Evolutionary conservation across 2,113 vertebrate genomes (phyloP).

Genomic region (Emydocephalus ijimae): DNA sequence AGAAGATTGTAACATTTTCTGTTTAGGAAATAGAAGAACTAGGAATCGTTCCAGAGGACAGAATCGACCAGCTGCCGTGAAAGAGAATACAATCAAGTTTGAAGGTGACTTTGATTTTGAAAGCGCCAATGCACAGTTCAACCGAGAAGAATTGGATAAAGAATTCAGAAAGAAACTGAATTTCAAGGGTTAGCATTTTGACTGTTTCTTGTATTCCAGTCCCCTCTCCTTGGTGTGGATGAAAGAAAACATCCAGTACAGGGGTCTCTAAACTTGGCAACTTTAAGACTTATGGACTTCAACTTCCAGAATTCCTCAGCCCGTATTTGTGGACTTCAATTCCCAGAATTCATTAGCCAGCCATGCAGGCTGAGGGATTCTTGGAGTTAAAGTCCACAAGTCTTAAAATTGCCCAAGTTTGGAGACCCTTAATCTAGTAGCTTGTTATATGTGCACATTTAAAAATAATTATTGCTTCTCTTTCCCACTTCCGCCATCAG

Average conservation of each 20-base stretch:
- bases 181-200: conserved; percentile 77
- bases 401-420: neutral
- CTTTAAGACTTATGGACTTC: neutral
- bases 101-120: conserved; percentile 98
- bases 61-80: conserved; percentile 74
- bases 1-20: conserved; percentile 45
- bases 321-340: neutral
- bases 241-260: conserved; percentile 27
- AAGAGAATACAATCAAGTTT: conserved; percentile 87
- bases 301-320: no score
- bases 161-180: conserved; percentile 80
- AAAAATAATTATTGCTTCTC: conserved; percentile 14
- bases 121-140: conserved; percentile 94
- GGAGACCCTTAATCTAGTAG: neutral
- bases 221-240: neutral
- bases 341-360: neutral
- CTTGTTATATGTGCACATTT: conserved; percentile 13
- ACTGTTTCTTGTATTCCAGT: neutral
- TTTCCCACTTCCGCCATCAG: conserved; percentile 56
- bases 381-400: neutral
- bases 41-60: conserved; percentile 86
- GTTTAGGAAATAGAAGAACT: conserved; percentile 80
- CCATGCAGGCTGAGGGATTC: neutral
- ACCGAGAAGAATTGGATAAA: conserved; percentile 86
- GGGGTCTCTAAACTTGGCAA: neutral